Base-by-base conservation (phyloP, 2,797 vertebrate genomes). In the Botia kubotai region DNA sequence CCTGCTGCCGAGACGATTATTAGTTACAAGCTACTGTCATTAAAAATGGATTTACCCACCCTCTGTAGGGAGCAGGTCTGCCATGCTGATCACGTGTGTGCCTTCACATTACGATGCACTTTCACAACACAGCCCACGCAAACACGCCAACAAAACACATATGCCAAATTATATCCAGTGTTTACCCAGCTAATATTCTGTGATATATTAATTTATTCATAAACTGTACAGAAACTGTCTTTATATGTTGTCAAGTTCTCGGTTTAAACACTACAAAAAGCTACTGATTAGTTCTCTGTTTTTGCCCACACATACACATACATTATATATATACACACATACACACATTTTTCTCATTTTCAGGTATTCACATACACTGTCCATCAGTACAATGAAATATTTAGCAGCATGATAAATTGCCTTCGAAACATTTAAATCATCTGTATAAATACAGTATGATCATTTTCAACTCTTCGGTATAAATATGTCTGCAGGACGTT, bases 41-140 rank as follows among this genome's bases (percentile, higher is more conserved):
- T 94, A 94, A 95, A 95, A 93, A 90, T 91, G 91, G 93, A 94
- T 93, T 93, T 94, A 93, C 93, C 92, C 90, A 92, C 88, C 89
- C 91, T 91, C 90, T 16, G 88, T 89, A 72, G 84, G 84, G 72
- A 74, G 77, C 79, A 66, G 58, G 33, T 83, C 79, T 65, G 39
- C 67, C 65, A 57, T 80, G 57, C 68, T 52, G 68, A 79, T 77
- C 72, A 67, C 62, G 74, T 79, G 53, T 76, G 76, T 81, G 60
- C 72, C 57, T 62, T 65, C 72, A 55, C 62, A 36, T 36, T 76
- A 80, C 53, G 63, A 21, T 60, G 29, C 43, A 53, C 23, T 74
- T 60, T 79, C 65, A 65, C 60, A 39, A 58, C 36, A 12, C 33
- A 26, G 10, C 67, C n/a, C 36, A 46, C 48, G 50, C 55, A 73